Evolutionary conservation across 1,140 invertebrate species (phyloP).

Genomic region (Rhyzopertha dominica): DNA sequence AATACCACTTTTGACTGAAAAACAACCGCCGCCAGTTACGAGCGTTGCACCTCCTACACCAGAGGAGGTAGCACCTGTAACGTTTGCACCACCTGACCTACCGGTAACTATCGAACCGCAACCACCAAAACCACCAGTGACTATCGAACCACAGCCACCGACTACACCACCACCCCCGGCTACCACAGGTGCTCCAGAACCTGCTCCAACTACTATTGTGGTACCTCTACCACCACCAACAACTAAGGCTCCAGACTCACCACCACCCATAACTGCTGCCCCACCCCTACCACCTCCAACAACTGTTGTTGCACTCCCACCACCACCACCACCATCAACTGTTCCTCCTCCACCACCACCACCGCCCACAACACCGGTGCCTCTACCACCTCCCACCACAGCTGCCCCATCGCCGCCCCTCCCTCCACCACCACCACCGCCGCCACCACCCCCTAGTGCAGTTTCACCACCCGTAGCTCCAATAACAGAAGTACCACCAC

Average conservation of each 20-base stretch:
- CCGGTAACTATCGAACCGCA: not conserved
- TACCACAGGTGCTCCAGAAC: not conserved
- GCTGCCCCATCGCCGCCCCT: not conserved
- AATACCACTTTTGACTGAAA: no score
- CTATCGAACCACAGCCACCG: not conserved
- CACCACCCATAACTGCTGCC: not conserved
- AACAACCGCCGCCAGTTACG: not conserved
- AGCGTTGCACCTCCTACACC: not conserved
- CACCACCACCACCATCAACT: not conserved
- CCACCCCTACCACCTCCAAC: not conserved
- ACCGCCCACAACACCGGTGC: not conserved
- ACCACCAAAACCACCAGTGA: not conserved
- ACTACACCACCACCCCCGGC: not conserved
- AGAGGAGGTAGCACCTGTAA: not conserved
- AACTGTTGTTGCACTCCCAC: not conserved
- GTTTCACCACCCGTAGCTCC: slow-evolving; percentile 1
- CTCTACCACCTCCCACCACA: not conserved
- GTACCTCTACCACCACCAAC: not conserved
- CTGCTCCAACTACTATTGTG: not conserved
- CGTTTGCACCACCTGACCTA: not conserved
- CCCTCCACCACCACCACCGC: not conserved
- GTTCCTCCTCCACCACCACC: not conserved
- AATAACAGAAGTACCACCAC: not conserved
- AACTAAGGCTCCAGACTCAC: not conserved
- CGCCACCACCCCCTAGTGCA: not conserved